Evolutionary conservation across 1,140 invertebrate species (phyloP).

Genomic region (Trichonephila clavipes): DNA sequence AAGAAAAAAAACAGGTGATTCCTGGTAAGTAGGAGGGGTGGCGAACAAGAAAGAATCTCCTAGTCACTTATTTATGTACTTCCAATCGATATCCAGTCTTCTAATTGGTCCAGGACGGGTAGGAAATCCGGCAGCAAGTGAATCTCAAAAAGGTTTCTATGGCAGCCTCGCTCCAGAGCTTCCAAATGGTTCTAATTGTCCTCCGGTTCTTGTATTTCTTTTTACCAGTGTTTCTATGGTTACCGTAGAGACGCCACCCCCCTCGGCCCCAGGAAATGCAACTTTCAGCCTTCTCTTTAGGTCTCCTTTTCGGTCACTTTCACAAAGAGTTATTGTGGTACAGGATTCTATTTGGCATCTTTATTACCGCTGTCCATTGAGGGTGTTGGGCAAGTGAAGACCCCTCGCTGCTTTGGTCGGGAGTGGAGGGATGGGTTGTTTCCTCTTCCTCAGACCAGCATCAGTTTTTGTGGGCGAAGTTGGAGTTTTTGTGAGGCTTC

Average conservation of each 20-base stretch:
- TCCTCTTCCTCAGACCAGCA: neutral
- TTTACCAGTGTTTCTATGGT: conserved; percentile 48
- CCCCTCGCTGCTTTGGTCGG: neutral
- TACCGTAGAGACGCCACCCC: conserved; percentile 34
- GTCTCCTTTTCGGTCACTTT: conserved; percentile 51
- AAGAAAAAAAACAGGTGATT: neutral
- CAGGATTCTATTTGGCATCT: conserved; percentile 49
- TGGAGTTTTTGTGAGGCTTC: conserved; percentile 8
- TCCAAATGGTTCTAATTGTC: conserved; percentile 72
- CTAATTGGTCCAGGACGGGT: conserved; percentile 59
- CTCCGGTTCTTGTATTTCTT: conserved; percentile 40
- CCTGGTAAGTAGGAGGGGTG: neutral
- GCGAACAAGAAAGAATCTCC: neutral
- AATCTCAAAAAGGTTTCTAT: conserved; percentile 67
- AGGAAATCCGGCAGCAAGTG: conserved; percentile 62
- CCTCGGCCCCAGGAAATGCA: conserved; percentile 43
- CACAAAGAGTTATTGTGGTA: conserved; percentile 61
- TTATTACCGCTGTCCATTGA: conserved; percentile 34
- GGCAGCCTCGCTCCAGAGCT: neutral
- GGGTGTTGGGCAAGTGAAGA: conserved; percentile 33
- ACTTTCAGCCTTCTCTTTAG: conserved; percentile 41
- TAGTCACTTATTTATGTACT: conserved; percentile 70
- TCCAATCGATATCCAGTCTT: conserved; percentile 61
- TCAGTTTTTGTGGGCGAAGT: neutral
- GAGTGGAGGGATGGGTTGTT: neutral